phyloP scores from a whole-genome alignment of 1,140 invertebrate genomes.

The Arctopsyche grandis region DNA sequence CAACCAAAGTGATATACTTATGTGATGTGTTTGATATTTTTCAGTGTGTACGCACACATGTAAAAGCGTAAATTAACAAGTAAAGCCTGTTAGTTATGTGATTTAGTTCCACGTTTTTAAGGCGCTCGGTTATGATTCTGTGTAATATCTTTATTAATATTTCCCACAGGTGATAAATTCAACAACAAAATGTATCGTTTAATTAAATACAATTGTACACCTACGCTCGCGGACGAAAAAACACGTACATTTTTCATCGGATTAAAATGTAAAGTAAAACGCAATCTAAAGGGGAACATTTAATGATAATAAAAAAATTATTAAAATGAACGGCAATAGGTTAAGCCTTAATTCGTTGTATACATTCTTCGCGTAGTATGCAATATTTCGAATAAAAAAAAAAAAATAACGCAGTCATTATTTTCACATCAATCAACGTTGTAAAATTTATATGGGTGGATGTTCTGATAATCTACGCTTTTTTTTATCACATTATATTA shows the following conservation, averaged over 20 bases:
- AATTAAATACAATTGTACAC: slow-evolving; percentile 29
- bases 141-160: slow-evolving; percentile 41
- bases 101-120: slow-evolving; percentile 35
- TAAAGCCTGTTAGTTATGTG: slow-evolving; percentile 44
- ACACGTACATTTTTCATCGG: slow-evolving; percentile 2
- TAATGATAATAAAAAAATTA: no score
- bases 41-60: slow-evolving; percentile 35
- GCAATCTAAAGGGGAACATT: neutral
- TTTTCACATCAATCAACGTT: slow-evolving; percentile 26
- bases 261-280: neutral
- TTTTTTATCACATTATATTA: slow-evolving; percentile 11
- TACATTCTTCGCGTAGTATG: neutral
- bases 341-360: neutral
- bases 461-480: neutral
- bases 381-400: neutral
- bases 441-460: slow-evolving; percentile 32
- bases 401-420: slow-evolving; percentile 13
- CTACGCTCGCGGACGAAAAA: neutral
- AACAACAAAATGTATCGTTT: slow-evolving; percentile 23
- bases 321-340: neutral
- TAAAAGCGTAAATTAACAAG: slow-evolving; percentile 42
- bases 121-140: slow-evolving; percentile 25
- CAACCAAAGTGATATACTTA: neutral
- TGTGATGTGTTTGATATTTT: slow-evolving; percentile 1
- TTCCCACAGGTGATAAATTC: slow-evolving; percentile 34